phyloP scores from a whole-genome alignment of 2,113 vertebrate genomes.

The Oenanthe oenanthe region DNA sequence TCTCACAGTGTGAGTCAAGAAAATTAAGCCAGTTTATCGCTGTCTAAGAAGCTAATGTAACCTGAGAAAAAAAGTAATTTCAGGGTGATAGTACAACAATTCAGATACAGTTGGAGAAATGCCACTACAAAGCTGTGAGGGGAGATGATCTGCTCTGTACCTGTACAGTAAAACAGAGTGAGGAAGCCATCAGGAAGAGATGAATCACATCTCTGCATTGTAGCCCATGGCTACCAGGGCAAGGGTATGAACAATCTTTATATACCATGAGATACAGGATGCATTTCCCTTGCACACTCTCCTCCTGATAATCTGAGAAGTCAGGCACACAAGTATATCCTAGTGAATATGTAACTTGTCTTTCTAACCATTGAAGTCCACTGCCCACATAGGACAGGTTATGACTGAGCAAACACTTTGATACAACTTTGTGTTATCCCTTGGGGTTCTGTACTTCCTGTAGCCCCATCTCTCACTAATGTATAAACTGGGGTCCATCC shows the following conservation, averaged over 20 bases:
- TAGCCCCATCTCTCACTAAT: fast-evolving
- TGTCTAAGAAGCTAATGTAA: not conserved
- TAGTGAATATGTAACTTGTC: not conserved
- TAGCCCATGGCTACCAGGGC: not conserved
- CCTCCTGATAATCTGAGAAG: not conserved
- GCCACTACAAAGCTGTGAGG: not conserved
- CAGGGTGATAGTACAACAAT: not conserved
- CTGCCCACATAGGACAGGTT: not conserved
- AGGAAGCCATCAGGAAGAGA: not conserved
- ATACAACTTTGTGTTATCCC: not conserved
- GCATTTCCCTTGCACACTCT: not conserved
- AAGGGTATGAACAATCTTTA: not conserved
- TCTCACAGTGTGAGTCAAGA: not conserved
- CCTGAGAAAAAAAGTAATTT: not conserved
- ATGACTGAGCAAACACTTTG: not conserved
- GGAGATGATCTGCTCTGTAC: not conserved
- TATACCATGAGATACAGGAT: not conserved
- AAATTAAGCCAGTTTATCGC: not conserved
- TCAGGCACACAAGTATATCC: not conserved
- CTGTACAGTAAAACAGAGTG: not conserved
- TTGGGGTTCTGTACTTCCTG: not conserved
- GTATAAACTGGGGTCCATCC: fast-evolving
- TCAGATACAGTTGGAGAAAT: not conserved
- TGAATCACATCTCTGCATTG: not conserved
- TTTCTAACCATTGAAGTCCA: not conserved